Percentiles rank a stretch among this genome's conserved stretches.
phyloP scores from a whole-genome alignment of 2,113 vertebrate genomes.

The Macquaria ambigua region DNA sequence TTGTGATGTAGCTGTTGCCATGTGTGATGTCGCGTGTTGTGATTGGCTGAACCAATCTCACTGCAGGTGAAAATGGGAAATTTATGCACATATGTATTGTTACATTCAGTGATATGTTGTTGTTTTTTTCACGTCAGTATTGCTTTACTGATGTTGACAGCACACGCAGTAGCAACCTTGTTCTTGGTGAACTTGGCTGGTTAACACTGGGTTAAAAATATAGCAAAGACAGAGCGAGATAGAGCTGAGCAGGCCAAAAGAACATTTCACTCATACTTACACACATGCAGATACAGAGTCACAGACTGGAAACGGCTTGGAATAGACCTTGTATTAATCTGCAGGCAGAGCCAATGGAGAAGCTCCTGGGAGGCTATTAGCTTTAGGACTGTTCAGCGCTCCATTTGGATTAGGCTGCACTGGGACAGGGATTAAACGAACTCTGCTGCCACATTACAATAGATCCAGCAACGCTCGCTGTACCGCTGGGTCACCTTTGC shows the following conservation, averaged over 20 bases:
- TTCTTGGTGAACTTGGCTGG: background rate
- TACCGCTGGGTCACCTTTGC: conserved; percentile 53
- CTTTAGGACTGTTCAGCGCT: conserved; percentile 71
- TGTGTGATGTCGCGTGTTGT: too few relatives aligned
- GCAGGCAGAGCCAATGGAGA: conserved; percentile 53
- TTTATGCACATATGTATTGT: background rate
- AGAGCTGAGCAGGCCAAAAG: conserved; percentile 42
- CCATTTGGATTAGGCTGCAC: conserved; percentile 75
- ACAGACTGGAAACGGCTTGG: conserved; percentile 53
- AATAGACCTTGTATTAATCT: conserved; percentile 65
- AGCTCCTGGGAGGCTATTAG: conserved; percentile 76
- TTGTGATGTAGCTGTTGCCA: background rate
- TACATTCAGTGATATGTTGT: too few relatives aligned
- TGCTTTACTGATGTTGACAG: background rate
- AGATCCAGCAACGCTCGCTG: conserved; percentile 39
- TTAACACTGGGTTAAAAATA: conserved; percentile 24
- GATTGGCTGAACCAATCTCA: background rate
- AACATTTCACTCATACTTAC: conserved; percentile 29
- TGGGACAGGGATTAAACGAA: conserved; percentile 71
- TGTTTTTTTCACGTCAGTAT: background rate
- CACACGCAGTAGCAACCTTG: background rate
- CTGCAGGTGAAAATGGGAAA: background rate
- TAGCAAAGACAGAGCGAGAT: conserved; percentile 36
- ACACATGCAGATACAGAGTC: conserved; percentile 28
- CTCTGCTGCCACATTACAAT: conserved; percentile 69